Evolutionary conservation across 2,113 vertebrate genomes (phyloP), one percentile per base, ranked within the genome.

Genomic region (Lophotis ruficrista): DNA sequence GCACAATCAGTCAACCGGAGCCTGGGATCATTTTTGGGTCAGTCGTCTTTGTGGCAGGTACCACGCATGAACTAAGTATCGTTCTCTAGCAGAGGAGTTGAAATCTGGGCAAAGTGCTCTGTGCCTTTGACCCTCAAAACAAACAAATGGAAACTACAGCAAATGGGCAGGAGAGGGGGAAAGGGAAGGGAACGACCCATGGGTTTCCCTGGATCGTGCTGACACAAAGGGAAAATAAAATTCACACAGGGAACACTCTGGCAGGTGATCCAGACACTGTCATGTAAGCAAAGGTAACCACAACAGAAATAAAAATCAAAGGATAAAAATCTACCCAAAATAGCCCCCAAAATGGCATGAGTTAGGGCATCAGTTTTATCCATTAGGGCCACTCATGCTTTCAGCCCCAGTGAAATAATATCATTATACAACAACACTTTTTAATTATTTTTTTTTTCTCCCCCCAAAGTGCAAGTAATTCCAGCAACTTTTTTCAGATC

Each of bases 101-200:
- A 66, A 83, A 90, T 83, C 30, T 75, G 87, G 83, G 81, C 78
- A 86, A 90, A 87, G 56, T 24, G 84, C 94, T 89, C 93, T 90
- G 83, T 83, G 83, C 56, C 82, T 92, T 97, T 95, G 91, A 95
- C 87, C 76, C 91, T 90, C 90, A 66, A 45, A 83, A 80, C 87
- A 94, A 65, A 90, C 65, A 66, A 47, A 95, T 86, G 93, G 83
- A 91, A 94, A 93, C 37, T 72, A 96, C 70, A 94, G 77, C 69
- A 92, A 68, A 96, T 19, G 89, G 72, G 57, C 62, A 84, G 86
- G 64, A 14, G 70, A 73, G 24, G 68, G 57, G 41, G 28, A 84
- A 91, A 64, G 51, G 91, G 57, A 89, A 89, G 61, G 43, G 47
- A 56, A 80, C 0, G 3, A 89, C 13, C 21, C 94, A 91, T 23